Base-by-base conservation (phyloP, 2,797 vertebrate species). In the Nannoperca australis region DNA sequence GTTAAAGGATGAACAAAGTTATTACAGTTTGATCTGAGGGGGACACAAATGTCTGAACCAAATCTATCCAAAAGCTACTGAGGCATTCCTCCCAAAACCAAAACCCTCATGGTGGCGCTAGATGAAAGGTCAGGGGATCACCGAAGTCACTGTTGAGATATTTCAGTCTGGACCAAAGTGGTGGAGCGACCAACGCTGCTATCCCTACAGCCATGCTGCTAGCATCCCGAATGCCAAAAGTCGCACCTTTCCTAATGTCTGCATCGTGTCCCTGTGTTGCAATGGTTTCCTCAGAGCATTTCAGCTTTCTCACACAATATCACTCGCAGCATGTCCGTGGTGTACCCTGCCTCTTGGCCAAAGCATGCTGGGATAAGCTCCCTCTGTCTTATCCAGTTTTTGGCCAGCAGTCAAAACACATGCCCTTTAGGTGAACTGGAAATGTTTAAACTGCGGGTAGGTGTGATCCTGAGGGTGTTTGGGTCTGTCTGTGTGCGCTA, bases 361-460 rank as follows among this genome's bases (percentile, higher is more conserved):
- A 76, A 40, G 59, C 47, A 56, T 69, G 49, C 53, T 42, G 68
- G 59, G 49, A 73, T 59, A 65, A 54, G 24, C 32, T 61, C 60
- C 22, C n/a, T 24, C 50, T 59, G 54, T 22, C 53, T 65, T 40
- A 53, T 47, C 60, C 34, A 30, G 15, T 24, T 44, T 58, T 58
- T 64, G 60, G 59, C 50, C 44, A 32, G 14, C 12, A 18, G 24
- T 55, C n/a, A 40, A 7, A 67, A 67, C 12, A 22, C 27, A 22
- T 51, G 56, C 11, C 30, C 15, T 44, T 34, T n/a, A 36, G 54
- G 22, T 65, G 27, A 70, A 65, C 11, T 60, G 68, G 15, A 71
- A 42, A 38, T 1, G 24, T 51, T 20, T 14, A 50, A 69, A 54
- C 15, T 45, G 47, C 38, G 2, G 1, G 27, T 0, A 38, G 22